A percentile compares a stretch with the other conserved stretches of the same genome.
Evolutionary conservation across 1,140 invertebrate species (phyloP).

Genomic region (Microplitis mediator): DNA sequence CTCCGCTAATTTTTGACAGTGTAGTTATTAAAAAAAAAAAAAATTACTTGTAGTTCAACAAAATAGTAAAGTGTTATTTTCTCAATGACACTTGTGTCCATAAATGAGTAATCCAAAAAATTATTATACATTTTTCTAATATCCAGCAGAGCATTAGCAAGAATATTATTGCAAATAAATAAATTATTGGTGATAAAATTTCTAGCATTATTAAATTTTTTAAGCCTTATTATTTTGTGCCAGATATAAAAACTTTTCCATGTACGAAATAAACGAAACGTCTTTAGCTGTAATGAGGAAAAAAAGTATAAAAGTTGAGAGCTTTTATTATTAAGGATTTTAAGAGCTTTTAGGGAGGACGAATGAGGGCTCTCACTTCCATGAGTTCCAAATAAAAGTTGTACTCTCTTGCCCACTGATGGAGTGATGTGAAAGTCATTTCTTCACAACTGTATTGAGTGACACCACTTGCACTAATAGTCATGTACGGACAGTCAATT

Average conservation of each 20-base stretch:
- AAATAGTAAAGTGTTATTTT: conserved; percentile 71
- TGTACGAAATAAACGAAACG: conserved; percentile 73
- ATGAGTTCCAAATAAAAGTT: conserved; percentile 70
- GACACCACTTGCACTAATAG: conserved; percentile 72
- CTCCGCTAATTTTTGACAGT: neutral
- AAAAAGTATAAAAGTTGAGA: conserved; percentile 5
- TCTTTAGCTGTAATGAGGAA: conserved; percentile 66
- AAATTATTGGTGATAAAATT: conserved; percentile 69
- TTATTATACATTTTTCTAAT: conserved; percentile 74
- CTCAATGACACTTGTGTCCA: conserved; percentile 64
- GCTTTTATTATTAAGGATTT: neutral
- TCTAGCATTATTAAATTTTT: conserved; percentile 69
- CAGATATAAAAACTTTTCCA: conserved; percentile 86
- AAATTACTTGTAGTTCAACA: conserved; percentile 68
- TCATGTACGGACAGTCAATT: conserved; percentile 69
- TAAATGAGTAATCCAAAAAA: conserved; percentile 68
- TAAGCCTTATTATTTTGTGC: conserved; percentile 74
- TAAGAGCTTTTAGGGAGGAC: neutral
- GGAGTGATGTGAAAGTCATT: conserved; percentile 71
- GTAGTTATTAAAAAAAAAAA: neutral
- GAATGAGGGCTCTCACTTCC: conserved; percentile 55
- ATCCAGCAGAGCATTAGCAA: conserved; percentile 72
- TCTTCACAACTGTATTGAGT: conserved; percentile 70
- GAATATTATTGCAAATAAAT: conserved; percentile 74
- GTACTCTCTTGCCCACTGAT: conserved; percentile 75